Evolutionary conservation across 2,113 vertebrate species (phyloP).

Genomic region (Pelobates fuscus): DNA sequence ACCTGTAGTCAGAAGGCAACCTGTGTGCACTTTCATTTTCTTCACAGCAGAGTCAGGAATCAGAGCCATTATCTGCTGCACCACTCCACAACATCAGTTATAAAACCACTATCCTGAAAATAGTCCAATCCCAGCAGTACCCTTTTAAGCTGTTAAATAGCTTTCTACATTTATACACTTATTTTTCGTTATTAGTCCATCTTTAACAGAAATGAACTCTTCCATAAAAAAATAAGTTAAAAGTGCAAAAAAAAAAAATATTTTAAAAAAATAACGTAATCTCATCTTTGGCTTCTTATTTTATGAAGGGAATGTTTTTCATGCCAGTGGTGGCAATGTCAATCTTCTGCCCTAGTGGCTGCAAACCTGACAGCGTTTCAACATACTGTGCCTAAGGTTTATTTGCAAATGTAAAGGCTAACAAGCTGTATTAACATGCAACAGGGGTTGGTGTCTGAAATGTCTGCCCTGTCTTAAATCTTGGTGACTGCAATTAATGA

Average conservation of each 20-base stretch:
- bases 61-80: conserved; percentile 60
- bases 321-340: not conserved
- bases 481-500: not conserved
- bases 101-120: conserved; percentile 54
- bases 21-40: conserved; percentile 38
- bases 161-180: conserved; percentile 54
- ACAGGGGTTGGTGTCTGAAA: not conserved
- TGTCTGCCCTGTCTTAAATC: not conserved
- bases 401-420: not conserved
- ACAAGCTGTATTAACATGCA: not conserved
- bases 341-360: conserved; percentile 5
- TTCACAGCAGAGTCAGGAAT: conserved; percentile 48
- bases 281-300: conserved; percentile 22
- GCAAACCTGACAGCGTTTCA: not conserved
- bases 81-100: conserved; percentile 50
- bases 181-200: conserved; percentile 54
- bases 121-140: conserved; percentile 43
- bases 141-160: conserved; percentile 54
- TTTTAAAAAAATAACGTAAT: no score
- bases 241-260: conserved; percentile 36
- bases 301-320: conserved; percentile 16
- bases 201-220: conserved; percentile 37
- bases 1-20: conserved; percentile 42
- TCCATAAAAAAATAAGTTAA: conserved; percentile 45
- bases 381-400: not conserved